A percentile compares a stretch with the other conserved stretches of the same genome.
phyloP scores from a whole-genome alignment of 2,797 vertebrate species.

The Merluccius polli region DNA sequence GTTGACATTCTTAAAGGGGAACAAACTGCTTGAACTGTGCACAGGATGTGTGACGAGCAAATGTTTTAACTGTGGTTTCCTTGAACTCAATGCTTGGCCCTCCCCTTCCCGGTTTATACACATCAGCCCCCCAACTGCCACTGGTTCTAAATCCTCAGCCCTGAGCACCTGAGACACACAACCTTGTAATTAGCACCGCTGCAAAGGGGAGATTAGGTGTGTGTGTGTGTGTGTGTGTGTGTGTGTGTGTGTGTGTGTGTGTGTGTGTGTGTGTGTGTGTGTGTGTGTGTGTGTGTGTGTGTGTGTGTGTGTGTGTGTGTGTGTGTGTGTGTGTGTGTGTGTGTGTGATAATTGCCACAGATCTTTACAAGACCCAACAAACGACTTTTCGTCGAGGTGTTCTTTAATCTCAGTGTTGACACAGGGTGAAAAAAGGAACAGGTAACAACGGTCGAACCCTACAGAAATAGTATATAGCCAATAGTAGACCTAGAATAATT shows the following conservation, averaged over 20 bases:
- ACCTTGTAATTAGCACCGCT: not conserved
- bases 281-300: not conserved
- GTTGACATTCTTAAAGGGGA: not conserved
- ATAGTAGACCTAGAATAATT: not conserved
- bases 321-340: not conserved
- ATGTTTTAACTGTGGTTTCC: not conserved
- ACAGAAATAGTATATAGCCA: not conserved
- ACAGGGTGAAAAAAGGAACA: not conserved
- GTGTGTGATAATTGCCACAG: not conserved
- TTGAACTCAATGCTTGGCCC: not conserved
- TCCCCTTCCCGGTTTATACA: not conserved
- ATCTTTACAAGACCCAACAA: not conserved
- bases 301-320: constrained; percentile 3
- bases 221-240: not conserved
- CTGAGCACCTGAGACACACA: not conserved
- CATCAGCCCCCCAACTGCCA: not conserved
- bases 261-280: too few species aligned
- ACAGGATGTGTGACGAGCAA: not conserved
- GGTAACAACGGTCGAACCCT: not conserved
- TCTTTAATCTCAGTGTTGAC: not conserved
- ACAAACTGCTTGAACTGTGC: not conserved
- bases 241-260: not conserved
- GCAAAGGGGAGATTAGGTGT: not conserved
- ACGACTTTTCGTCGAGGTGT: not conserved
- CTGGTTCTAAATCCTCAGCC: not conserved